Evolutionary conservation across 2,797 vertebrate species (phyloP).

Genomic region (Furcifer pardalis): DNA sequence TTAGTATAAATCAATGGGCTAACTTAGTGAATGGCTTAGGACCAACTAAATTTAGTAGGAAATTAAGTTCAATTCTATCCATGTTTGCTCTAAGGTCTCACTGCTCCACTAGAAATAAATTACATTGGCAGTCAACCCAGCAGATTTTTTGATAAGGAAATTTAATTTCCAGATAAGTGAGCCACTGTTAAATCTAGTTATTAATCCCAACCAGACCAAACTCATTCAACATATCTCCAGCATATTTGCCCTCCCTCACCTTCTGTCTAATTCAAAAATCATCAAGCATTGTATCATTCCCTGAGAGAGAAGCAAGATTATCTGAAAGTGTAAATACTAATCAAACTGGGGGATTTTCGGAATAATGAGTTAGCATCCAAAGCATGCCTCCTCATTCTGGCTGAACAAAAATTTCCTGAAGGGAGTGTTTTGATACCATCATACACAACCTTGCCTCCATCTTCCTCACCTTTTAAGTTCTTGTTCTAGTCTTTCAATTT

Average conservation of each 20-base stretch:
- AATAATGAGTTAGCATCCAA: neutral
- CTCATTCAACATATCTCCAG: neutral
- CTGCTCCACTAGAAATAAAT: neutral
- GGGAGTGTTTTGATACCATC: neutral
- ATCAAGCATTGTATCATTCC: neutral
- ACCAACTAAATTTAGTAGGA: neutral
- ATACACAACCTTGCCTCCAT: neutral
- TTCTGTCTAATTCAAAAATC: neutral
- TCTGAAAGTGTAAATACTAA: neutral
- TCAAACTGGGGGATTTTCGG: neutral
- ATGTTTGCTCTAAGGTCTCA: neutral
- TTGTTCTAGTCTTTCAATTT: conserved; percentile 89
- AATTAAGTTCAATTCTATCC: neutral
- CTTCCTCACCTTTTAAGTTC: conserved; percentile 88
- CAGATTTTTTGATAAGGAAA: too few species aligned
- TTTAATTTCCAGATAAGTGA: too few species aligned
- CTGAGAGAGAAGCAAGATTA: neutral
- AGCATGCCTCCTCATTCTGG: neutral
- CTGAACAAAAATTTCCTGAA: neutral
- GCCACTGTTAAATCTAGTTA: neutral
- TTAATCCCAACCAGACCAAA: neutral
- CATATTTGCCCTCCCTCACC: neutral
- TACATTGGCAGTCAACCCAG: neutral
- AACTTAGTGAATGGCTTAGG: neutral
- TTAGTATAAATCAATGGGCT: neutral